Evolutionary conservation across 2,888 invertebrate species (phyloP), one percentile per base, ranked within the genome.

Genomic region (Embidobia sp.): DNA sequence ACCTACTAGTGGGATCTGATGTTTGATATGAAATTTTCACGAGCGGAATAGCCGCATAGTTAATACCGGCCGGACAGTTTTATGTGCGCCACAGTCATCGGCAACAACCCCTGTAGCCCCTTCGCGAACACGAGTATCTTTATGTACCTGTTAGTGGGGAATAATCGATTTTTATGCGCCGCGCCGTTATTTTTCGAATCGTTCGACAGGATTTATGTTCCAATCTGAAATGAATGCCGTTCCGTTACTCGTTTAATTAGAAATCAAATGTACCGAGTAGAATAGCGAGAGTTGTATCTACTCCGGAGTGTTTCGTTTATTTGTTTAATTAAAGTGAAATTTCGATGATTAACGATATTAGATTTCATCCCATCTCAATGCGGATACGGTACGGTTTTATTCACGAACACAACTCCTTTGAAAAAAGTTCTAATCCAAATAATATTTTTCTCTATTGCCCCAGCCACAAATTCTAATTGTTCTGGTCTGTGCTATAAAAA

Each of bases 51-150:
- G 69, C 75, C 73, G 53, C 74, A 79, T 49, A 57, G 72, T 80
- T 82, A 82, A 81, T 82, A 81, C 78, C 66, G 72, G 67, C 67
- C 72, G 63, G 81, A 82, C 77, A 82, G 81, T 78, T 84, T 85
- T 82, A 82, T 83, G 80, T 51, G 74, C 74, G 61, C 61, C 75
- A 55, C 70, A 80, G 79, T 79, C 73, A 77, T 77, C 33, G 70
- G 29, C 70, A 49, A 55, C 61, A 78, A 78, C 70, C 67, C 70
- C 67, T 69, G 49, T 67, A 76, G 44, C 37, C 46, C 53, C 19
- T 61, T 44, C 51, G 16, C 46, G 46, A 61, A 57, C 44, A 73
- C 59, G 55, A 51, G 27, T 59, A 44, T 72, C 73, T 79, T 79
- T 78, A 69, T 80, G 59, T 67, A 72, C 48, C 55, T 42, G 59